Evolutionary conservation across 2,888 invertebrate genomes (phyloP).

Genomic region (Tachystola acroxantha): DNA sequence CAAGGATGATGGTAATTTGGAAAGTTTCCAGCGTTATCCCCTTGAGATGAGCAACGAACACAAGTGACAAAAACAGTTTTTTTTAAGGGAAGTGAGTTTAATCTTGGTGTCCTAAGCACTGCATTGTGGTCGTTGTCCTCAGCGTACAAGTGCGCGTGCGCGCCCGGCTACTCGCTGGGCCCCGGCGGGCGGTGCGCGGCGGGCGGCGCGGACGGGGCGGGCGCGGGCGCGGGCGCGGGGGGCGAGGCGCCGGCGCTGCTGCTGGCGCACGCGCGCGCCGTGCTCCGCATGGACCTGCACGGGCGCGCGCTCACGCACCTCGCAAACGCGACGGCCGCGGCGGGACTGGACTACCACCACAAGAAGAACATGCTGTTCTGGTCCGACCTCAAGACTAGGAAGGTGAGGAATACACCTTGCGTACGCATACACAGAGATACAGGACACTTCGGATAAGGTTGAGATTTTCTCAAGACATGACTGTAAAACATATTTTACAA

Average conservation of each 20-base stretch:
- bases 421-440: too few species aligned
- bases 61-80: too few species aligned
- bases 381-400: conserved; percentile 93
- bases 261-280: conserved; percentile 84
- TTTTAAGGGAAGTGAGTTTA: too few species aligned
- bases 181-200: conserved; percentile 76
- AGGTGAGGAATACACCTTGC: too few species aligned
- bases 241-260: conserved; percentile 77
- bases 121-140: too few species aligned
- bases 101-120: too few species aligned
- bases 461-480: too few species aligned
- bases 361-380: conserved; percentile 88
- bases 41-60: too few species aligned
- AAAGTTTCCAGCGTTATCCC: too few species aligned
- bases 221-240: conserved; percentile 55
- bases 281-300: conserved; percentile 83
- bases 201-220: conserved; percentile 64
- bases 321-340: conserved; percentile 90
- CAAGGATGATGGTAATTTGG: too few species aligned
- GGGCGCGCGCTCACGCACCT: conserved; percentile 81
- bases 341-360: conserved; percentile 92
- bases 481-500: too few species aligned
- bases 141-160: conserved; percentile 91
- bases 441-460: too few species aligned
- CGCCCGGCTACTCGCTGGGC: conserved; percentile 83